phyloP scores from a whole-genome alignment of 2,797 vertebrate species.

The Paguma larvata region DNA sequence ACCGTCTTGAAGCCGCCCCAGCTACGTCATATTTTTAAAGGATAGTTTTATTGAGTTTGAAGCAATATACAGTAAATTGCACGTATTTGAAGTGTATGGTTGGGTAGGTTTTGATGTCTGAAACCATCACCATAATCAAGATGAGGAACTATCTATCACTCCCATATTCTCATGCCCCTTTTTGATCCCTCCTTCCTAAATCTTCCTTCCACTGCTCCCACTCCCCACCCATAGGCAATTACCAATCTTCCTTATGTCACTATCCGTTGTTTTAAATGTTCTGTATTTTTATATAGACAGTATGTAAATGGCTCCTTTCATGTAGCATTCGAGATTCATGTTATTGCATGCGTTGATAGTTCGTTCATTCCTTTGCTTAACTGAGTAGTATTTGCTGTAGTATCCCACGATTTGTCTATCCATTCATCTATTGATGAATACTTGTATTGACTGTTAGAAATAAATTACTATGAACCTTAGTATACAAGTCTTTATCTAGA shows the following conservation, averaged over 20 bases:
- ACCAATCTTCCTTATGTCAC: not conserved
- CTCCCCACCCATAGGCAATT: not conserved
- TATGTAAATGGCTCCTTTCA: not conserved
- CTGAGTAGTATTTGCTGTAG: not conserved
- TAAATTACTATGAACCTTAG: not conserved
- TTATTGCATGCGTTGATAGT: not conserved
- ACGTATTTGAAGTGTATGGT: not conserved
- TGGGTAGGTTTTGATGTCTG: not conserved
- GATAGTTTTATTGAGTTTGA: not conserved
- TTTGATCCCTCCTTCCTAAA: not conserved
- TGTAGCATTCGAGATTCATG: not conserved
- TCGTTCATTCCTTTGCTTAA: not conserved
- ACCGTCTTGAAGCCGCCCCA: not conserved
- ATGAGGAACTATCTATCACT: not conserved
- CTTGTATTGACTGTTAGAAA: not conserved
- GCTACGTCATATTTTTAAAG: not conserved
- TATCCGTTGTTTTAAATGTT: not conserved
- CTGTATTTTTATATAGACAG: not conserved
- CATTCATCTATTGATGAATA: no score
- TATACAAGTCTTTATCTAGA: not conserved
- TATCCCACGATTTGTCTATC: no score
- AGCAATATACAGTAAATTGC: not conserved
- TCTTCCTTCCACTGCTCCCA: not conserved
- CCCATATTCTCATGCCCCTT: not conserved
- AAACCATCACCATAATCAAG: not conserved